Percentiles rank a stretch among this genome's conserved stretches.
Evolutionary conservation across 2,888 invertebrate species (phyloP).

Genomic region (Macaria notata): DNA sequence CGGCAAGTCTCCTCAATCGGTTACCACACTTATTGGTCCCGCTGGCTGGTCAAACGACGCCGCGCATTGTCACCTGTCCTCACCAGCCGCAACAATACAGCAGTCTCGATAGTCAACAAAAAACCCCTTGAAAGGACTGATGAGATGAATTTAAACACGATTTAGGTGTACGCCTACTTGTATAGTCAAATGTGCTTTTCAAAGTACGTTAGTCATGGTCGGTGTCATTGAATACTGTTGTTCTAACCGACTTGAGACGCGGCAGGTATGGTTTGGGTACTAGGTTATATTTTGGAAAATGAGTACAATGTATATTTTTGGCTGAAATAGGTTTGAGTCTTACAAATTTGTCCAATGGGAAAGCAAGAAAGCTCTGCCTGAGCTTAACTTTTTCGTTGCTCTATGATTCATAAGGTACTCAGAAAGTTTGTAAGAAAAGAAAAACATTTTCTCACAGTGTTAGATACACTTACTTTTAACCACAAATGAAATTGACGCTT

Average conservation of each 20-base stretch:
- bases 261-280: too few relatives aligned
- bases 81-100: slow-evolving; percentile 40
- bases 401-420: too few relatives aligned
- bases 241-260: not conserved
- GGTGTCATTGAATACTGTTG: slow-evolving; percentile 4
- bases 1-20: slow-evolving; percentile 51
- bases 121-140: slow-evolving; percentile 27
- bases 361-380: too few relatives aligned
- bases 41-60: slow-evolving; percentile 56
- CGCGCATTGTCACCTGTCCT: slow-evolving; percentile 66
- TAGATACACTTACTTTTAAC: too few relatives aligned
- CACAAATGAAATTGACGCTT: too few relatives aligned
- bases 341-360: too few relatives aligned
- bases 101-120: slow-evolving; percentile 33
- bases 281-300: too few relatives aligned
- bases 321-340: too few relatives aligned
- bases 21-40: slow-evolving; percentile 67
- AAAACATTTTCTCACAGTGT: too few relatives aligned
- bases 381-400: too few relatives aligned
- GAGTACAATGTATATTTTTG: too few relatives aligned
- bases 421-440: too few relatives aligned
- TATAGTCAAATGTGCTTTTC: slow-evolving; percentile 17
- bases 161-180: slow-evolving; percentile 24
- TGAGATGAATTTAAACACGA: slow-evolving; percentile 25
- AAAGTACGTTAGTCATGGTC: slow-evolving; percentile 17